Evolutionary conservation across 2,888 invertebrate species (phyloP), one percentile per base, ranked within the genome.

Genomic region (Pimpla rufipes): DNA sequence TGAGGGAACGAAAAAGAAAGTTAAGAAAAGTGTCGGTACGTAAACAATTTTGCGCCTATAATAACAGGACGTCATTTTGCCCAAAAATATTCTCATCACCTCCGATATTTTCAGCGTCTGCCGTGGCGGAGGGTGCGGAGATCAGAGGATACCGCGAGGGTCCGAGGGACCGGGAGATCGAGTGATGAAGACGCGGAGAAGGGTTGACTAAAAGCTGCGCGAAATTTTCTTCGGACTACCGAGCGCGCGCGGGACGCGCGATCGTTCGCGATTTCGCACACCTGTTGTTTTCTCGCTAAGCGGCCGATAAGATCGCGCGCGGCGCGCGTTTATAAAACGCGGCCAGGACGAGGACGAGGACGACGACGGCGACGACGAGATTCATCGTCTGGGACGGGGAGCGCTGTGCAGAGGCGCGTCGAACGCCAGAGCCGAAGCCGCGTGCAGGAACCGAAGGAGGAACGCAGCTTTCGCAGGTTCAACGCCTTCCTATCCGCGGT

Each of bases 261-360:
- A 74, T 74, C 71, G 77, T 80, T 78, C 75, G 86, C 82, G 87
- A 88, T 88, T 45, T 86, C 85, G 83, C 85, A 85, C 88, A 88
- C 89, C 88, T 88, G 88, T 88, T 88, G 89, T 86, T 88, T 88
- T 88, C 85, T 85, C 77, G 57, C 66, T 82, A 83, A 79, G 68
- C 47, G 37, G 50, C 52, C 71, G 88, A 88, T 88, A 88, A 87
- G 84, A 88, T 88, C 87, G 83, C 42, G 83, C 42, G 74, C 29
- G 29, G 18, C 67, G 35, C 35, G 45, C 35, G 66, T 73, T 62
- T 59, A 23, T 73, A 45, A 73, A 73, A 62, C 59, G 73, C 50
- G 70, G 29, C 18, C 55, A 11, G 1, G 45, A 42, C 45, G 59
- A 64, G 59, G 75, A 55, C 35, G 37, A 40, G 35, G 37, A 35